Evolutionary conservation across 2,113 vertebrate genomes (phyloP).

Genomic region (Pithys albifrons): DNA sequence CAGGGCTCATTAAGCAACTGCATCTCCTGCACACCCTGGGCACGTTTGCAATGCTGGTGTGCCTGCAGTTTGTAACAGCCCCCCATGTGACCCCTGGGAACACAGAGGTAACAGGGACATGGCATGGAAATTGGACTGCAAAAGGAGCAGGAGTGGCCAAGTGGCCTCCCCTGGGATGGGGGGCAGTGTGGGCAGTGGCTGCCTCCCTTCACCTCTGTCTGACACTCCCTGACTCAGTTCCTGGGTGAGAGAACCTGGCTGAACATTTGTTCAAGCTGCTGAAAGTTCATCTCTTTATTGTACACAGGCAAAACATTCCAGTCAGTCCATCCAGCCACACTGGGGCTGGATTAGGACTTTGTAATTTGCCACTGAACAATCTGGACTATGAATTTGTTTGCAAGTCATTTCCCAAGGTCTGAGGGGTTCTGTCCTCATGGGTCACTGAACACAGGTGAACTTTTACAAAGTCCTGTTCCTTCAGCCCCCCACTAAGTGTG

Average conservation of each 20-base stretch:
- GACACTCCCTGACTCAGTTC: neutral
- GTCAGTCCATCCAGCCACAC: neutral
- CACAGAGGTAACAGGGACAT: neutral
- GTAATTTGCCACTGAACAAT: neutral
- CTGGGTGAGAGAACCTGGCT: neutral
- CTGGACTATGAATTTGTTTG: neutral
- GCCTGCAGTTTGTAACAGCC: neutral
- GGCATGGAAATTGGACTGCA: neutral
- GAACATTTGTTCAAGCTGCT: neutral
- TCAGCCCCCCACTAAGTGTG: neutral
- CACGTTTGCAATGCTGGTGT: neutral
- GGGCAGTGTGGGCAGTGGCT: neutral
- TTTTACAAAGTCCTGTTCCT: neutral
- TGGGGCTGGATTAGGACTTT: neutral
- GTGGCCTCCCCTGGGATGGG: neutral
- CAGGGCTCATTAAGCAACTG: slow-evolving; percentile 61
- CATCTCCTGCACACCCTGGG: neutral
- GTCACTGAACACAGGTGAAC: neutral
- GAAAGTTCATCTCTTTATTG: neutral
- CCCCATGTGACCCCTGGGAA: neutral
- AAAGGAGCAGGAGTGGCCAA: neutral
- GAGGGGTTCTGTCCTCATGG: neutral
- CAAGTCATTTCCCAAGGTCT: neutral
- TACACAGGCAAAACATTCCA: neutral
- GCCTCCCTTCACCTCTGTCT: neutral